Evolutionary conservation across 2,888 invertebrate species (phyloP), one percentile per base, ranked within the genome.

Genomic region (Globia sparganii): DNA sequence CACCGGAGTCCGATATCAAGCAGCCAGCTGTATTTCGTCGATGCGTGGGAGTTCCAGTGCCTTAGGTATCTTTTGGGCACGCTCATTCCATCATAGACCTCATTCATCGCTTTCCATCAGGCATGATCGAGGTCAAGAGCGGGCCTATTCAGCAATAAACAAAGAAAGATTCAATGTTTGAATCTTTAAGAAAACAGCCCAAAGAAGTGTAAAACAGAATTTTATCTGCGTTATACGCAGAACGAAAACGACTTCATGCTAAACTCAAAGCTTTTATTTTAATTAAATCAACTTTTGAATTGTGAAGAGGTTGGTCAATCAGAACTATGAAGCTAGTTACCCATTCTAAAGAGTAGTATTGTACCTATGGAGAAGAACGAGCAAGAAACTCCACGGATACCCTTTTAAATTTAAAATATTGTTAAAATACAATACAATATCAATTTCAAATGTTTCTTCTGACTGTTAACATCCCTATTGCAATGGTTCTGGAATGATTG

Each of bases 401-500:
- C 15, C 5, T 58, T 58, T 58, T 37, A 37, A 5, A 37, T 0
- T 58, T 21, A 31, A 31, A 58, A 59, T 31, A 21, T 59, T 59
- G 31, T 21, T 31, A 18, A 58, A 28, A 31, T 31, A 31, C 5
- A 62, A 13, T 34, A 37, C 2, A 46, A 40, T 11, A 25, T 15
- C 5, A 37, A 13, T 18, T 46, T 34, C 3, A n/a, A 9, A 37
- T 34, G 1, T 64, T 11, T 18, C 5, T 15, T 66, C 4, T 0
- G 5, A 21, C 2, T 34, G 4, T 8, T 58, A n/a, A 69, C 83
- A 87, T 37, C 87, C 87, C 87, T 87, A 78, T 40, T 64, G 13
- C 67, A 77, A 89, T 86, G 78, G 80, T 80, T 28, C 80, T 83
- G 80, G 81, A 83, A 88, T 88, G 85, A 88, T 89, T 79, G 80